Base-by-base conservation (phyloP, 2,113 vertebrate species). In the Sisor rabdophorus region DNA sequence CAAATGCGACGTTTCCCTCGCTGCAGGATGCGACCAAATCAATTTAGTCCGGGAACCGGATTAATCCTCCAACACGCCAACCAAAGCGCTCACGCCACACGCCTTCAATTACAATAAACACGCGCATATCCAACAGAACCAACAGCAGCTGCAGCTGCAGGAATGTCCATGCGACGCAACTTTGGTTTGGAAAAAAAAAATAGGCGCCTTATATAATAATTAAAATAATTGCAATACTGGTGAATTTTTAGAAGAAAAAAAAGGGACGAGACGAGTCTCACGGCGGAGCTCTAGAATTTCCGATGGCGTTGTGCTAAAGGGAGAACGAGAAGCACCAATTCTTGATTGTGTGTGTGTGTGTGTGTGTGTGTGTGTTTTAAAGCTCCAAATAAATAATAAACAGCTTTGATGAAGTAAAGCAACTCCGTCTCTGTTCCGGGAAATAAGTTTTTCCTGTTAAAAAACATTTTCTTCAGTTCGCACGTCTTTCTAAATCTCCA, bases 321-420 rank as follows among this genome's bases (percentile, higher is more conserved):
- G 22, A 59, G 55, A 53, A 61, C 17, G 53, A 20, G 20, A 22
- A 2, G 11, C 53, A 68, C 30, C 7, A 40, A 36, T 22, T 17
- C 32, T 69, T 32, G 1, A 24, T 20, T 59, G 61, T 76, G 19
- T n/a, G 47, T 40, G 56, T n/a, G 44, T 36, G n/a, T 54, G 13
- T 64, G 12, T 24, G 40, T 76, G 22, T 75, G 30, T 65, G 24
- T 20, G 61, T 68, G n/a, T 40, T 22, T 58, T 24, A 16, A 47
- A 16, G 12, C 64, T 68, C 75, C 12, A 71, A 78, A 79, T 55
- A 76, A 78, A 73, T 54, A 78, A 44, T 44, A 44, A 44, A 56
- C 65, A 75, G 68, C 64, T 59, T 64, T 78, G 73, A 81, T 81
- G 84, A 90, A 48, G 26, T 59, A 64, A 16, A 19, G 15, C 3